These are phyloP conservation scores for Camelus bactrianus DNA, from an alignment of 2,113 vertebrate genomes.

Conservation along the genomic window DNA sequence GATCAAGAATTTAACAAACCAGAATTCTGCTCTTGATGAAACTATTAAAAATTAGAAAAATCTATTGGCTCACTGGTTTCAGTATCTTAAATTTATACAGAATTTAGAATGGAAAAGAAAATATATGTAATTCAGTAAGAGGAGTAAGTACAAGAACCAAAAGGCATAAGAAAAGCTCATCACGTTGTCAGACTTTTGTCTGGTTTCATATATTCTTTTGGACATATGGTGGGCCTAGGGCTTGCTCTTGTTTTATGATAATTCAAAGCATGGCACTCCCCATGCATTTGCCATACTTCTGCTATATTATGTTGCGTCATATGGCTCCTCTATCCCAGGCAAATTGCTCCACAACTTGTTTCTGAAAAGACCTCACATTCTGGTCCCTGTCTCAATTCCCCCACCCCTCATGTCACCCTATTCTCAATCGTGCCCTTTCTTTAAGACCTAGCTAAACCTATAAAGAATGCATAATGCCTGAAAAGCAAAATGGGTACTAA, in stretches of 20 bases:
- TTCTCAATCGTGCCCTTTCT: constrained; percentile 30
- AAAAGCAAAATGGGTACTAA: neutral
- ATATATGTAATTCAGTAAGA: neutral
- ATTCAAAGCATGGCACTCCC: constrained; percentile 35
- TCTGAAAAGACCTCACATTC: constrained; percentile 20
- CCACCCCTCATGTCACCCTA: neutral
- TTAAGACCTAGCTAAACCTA: neutral
- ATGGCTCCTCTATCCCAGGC: neutral
- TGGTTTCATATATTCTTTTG: constrained; percentile 22
- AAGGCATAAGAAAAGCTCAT: constrained; percentile 32
- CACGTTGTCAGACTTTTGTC: neutral
- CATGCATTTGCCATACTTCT: neutral
- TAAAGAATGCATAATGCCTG: neutral
- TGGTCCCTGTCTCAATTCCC: neutral
- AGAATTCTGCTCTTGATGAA: constrained; percentile 50
- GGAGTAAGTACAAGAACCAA: constrained; percentile 51
- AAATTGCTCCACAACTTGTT: neutral
- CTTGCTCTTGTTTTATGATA: constrained; percentile 14
- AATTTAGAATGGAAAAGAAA: constrained; percentile 51
- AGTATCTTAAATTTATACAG: constrained; percentile 24
- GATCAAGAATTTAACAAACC: neutral
- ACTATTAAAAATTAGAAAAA: constrained; percentile 32
- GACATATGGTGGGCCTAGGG: constrained; percentile 5
- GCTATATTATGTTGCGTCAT: neutral
- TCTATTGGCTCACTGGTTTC: neutral